Evolutionary conservation across 2,797 vertebrate species (phyloP).

Genomic region (Naso thynnoides): DNA sequence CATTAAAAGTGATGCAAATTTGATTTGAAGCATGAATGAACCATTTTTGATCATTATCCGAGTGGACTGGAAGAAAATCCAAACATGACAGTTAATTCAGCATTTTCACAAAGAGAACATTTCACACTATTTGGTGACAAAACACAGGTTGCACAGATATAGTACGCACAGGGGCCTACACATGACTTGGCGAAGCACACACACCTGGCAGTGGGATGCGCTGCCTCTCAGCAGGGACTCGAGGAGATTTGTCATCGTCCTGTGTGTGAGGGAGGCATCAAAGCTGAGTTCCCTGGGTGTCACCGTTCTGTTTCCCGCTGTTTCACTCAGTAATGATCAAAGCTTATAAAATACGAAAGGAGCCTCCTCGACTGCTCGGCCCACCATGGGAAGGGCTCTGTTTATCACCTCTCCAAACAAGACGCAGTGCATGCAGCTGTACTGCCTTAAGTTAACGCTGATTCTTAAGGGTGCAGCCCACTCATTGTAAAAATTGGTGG

Average conservation of each 20-base stretch:
- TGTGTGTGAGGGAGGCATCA: constrained; percentile 65
- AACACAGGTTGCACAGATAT: background rate
- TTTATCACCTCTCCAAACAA: constrained; percentile 72
- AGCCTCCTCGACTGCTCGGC: constrained; percentile 53
- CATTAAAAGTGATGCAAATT: constrained; percentile 4
- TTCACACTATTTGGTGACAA: too few relatives aligned
- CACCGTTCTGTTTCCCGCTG: constrained; percentile 60
- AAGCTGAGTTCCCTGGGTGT: constrained; percentile 63
- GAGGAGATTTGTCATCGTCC: constrained; percentile 69
- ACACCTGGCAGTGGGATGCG: constrained; percentile 47
- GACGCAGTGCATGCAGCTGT: constrained; percentile 34
- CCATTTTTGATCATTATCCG: background rate
- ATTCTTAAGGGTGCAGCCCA: constrained; percentile 14
- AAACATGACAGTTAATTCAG: background rate
- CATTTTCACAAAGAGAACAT: too few relatives aligned
- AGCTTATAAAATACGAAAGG: constrained; percentile 64
- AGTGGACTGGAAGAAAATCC: background rate
- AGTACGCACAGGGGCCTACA: background rate
- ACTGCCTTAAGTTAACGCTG: background rate
- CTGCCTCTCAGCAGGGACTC: constrained; percentile 56
- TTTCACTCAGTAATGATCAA: constrained; percentile 75
- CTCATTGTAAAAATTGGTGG: background rate
- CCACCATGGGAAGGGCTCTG: constrained; percentile 42
- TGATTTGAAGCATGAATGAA: constrained; percentile 3
- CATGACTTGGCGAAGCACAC: background rate